phyloP scores from a whole-genome alignment of 92 coral and sea anemone species.

The Epizoanthus ramosus region DNA sequence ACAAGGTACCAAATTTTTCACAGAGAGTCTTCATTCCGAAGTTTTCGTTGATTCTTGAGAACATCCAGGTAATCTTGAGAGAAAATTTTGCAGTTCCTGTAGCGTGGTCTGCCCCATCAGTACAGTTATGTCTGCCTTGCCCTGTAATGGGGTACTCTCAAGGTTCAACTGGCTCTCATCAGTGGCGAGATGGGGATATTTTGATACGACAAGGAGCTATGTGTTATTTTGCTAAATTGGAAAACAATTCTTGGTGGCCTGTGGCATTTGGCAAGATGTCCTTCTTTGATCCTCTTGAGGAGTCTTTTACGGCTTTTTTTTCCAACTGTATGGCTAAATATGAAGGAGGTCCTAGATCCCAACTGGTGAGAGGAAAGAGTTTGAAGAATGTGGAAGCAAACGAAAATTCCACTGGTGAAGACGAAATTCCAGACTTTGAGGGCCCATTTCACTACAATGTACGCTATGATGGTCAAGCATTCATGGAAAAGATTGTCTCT shows the following conservation, averaged over 20 bases:
- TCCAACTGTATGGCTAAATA: neutral
- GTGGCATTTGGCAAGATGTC: conserved; percentile 51
- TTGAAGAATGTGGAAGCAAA: conserved; percentile 12
- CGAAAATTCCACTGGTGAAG: conserved; percentile 19
- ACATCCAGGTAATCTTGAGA: conserved; percentile 40
- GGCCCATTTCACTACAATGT: conserved; percentile 43
- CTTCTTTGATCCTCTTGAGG: conserved; percentile 29
- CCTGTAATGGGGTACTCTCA: conserved; percentile 47
- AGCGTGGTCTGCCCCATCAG: conserved; percentile 27
- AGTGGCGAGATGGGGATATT: conserved; percentile 37
- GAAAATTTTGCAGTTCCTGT: conserved; percentile 22
- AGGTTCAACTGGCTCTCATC: conserved; percentile 17
- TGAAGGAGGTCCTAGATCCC: conserved; percentile 33
- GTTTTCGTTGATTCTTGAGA: conserved; percentile 19
- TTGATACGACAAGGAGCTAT: conserved; percentile 47
- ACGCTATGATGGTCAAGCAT: conserved; percentile 40
- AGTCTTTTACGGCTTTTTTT: conserved; percentile 25
- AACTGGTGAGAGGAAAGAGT: conserved; percentile 35
- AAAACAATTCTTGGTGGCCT: conserved; percentile 41
- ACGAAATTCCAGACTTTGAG: conserved; percentile 41
- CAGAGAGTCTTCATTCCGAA: conserved; percentile 40
- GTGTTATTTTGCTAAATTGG: conserved; percentile 47
- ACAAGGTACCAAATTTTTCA: conserved; percentile 34
- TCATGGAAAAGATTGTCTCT: too few relatives aligned
- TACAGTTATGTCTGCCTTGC: conserved; percentile 44